Base-by-base conservation (phyloP, 37 sponge, comb jelly and placozoan genomes). In the Hexactinellida sp. region DNA sequence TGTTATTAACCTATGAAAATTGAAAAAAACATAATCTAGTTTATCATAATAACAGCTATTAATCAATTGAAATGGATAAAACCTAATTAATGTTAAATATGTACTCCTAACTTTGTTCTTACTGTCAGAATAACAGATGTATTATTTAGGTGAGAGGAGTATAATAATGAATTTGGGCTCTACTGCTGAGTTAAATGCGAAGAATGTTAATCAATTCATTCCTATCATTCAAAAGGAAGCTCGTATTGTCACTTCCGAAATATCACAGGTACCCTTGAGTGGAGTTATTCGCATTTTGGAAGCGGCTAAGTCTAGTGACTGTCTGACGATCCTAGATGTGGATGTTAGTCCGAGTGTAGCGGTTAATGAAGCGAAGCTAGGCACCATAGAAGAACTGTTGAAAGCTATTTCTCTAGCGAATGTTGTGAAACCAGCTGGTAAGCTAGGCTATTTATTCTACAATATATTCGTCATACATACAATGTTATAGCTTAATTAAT, bases 241-340 rank as follows among this genome's bases (percentile, higher is more conserved):
- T 30, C 41, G 84, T 36, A 90, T 95, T 84, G 92, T 95, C 19
- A 90, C 93, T 32, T 92, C 92, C 1, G 96, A 95, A 84, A 88
- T 95, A 55, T 95, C 96, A 0, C 96, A 95, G 87, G 91, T 95
- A 23, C 96, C 96, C 23, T 92, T 92, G 35, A 82, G 85, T 85
- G 96, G 96, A 23, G 93, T 95, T 28, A 63, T 92, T 47, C 89
- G 86, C 3, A 37, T 93, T 38, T 84, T 95, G 24, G 84, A 90
- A 32, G 63, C 88, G 19, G 96, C 96, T 28, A 93, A 84, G 96
- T 93, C 16, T 24, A 87, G 37, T 38, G 55, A 1, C 3, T 36
- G 34, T 84, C 84, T 90, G 37, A 83, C 93, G 0, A 83, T 95
- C 5, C 39, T 95, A 54, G 96, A 95, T 83, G 54, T 95, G 36